Conservation (phyloP, 2,797 vertebrate species). For the Xiphophorus birchmanni region DNA sequence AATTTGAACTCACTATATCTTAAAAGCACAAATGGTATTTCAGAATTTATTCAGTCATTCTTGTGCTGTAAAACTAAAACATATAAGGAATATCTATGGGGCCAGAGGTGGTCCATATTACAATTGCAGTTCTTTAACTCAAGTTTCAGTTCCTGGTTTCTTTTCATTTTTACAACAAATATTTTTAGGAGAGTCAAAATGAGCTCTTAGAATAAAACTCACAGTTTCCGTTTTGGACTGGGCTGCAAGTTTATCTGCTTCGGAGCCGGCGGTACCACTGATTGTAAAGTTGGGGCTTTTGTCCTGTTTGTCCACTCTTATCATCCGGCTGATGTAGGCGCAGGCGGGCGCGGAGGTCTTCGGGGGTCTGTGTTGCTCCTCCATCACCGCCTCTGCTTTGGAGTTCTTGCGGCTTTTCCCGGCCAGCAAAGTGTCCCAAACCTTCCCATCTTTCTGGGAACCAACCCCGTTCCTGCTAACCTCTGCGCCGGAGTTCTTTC, state of each 20-base stretch:
- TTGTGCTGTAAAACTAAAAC: neutral
- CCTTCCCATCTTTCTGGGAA: conserved; percentile 76
- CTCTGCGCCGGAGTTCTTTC: conserved; percentile 88
- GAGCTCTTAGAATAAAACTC: conserved; percentile 41
- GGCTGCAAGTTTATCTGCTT: conserved; percentile 77
- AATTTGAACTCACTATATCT: neutral
- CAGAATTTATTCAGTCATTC: neutral
- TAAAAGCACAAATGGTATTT: neutral
- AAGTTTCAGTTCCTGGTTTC: neutral
- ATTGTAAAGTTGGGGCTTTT: conserved; percentile 81
- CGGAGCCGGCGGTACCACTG: conserved; percentile 58
- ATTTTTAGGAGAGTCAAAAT: neutral
- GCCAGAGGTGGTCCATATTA: neutral
- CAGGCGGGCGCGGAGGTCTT: conserved; percentile 73
- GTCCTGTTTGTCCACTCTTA: conserved; percentile 92
- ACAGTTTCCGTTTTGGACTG: conserved; percentile 81
- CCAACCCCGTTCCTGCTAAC: conserved; percentile 55
- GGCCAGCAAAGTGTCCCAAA: conserved; percentile 82
- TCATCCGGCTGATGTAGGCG: conserved; percentile 90
- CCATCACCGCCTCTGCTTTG: conserved; percentile 73
- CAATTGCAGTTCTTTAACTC: neutral
- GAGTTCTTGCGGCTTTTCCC: conserved; percentile 91
- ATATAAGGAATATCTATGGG: neutral
- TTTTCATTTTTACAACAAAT: neutral
- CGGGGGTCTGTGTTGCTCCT: conserved; percentile 76